These are phyloP conservation scores for roundworm (Caenorhabditis elegans) DNA, from an alignment of 1,140 invertebrate genomes.

Conservation along the genomic window DNA sequence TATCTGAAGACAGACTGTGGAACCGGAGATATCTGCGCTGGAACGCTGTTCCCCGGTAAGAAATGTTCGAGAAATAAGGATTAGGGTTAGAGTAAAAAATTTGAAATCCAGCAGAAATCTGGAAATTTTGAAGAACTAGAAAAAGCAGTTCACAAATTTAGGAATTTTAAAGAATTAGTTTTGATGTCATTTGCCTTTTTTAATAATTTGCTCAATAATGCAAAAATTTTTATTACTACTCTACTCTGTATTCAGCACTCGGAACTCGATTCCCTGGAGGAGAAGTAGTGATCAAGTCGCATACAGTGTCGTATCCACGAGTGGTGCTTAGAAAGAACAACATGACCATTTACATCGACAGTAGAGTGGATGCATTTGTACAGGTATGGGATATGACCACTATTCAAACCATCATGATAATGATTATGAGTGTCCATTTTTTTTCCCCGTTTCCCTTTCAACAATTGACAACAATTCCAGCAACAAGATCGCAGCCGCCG, in stretches of 20 bases:
- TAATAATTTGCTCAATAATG: neutral
- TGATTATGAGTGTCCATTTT: neutral
- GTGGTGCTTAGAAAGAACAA: slow-evolving; percentile 58
- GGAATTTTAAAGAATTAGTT: no score
- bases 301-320: slow-evolving; percentile 62
- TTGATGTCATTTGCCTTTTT: no score
- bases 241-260: slow-evolving; percentile 56
- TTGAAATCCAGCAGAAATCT: no score
- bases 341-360: slow-evolving; percentile 58
- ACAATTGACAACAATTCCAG: slow-evolving; percentile 45
- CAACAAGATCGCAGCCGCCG: slow-evolving; percentile 59
- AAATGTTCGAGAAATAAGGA: no score
- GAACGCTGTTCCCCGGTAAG: slow-evolving; percentile 60
- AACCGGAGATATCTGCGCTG: slow-evolving; percentile 62
- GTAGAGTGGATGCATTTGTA: slow-evolving; percentile 64
- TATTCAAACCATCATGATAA: neutral
- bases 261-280: slow-evolving; percentile 58
- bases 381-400: slow-evolving; percentile 47
- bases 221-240: no score
- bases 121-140: no score
- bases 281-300: slow-evolving; percentile 64
- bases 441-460: neutral
- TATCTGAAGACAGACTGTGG: slow-evolving; percentile 64
- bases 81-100: no score
- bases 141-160: no score